phyloP scores from a whole-genome alignment of 2,797 vertebrate species.

The Schizopygopsis pylzovi region DNA sequence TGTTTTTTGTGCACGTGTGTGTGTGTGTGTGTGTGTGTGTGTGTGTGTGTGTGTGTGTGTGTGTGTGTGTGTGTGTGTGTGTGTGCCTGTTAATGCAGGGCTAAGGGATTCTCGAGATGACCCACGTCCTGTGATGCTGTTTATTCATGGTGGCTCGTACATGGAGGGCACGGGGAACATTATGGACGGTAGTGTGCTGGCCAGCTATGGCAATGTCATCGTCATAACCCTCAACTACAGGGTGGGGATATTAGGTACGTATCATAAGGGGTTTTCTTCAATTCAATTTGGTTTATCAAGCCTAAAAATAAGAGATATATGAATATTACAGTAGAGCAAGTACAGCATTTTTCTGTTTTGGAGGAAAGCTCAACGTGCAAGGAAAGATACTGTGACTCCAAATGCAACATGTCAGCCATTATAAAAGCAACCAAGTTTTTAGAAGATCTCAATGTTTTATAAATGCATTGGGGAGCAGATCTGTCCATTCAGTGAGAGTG shows the following conservation, averaged over 20 bases:
- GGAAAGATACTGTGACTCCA: not conserved
- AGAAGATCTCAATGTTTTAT: constrained; percentile 28
- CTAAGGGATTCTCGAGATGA: constrained; percentile 78
- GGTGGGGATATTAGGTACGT: constrained; percentile 95
- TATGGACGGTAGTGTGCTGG: constrained; percentile 97
- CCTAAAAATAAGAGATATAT: not conserved
- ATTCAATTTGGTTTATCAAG: not conserved
- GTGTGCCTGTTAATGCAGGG: constrained; percentile 68
- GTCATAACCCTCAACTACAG: constrained; percentile 99
- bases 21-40: constrained; percentile 42
- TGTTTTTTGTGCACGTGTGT: not conserved
- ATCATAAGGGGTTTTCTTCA: not conserved
- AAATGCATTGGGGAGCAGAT: constrained; percentile 28
- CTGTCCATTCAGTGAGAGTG: constrained; percentile 29
- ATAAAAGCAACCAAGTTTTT: constrained; percentile 18
- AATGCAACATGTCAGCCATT: constrained; percentile 11
- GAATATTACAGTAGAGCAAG: not conserved
- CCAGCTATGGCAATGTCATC: constrained; percentile 97
- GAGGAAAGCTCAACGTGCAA: not conserved
- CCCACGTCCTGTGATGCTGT: constrained; percentile 98
- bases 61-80: constrained; percentile 10
- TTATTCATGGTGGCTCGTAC: constrained; percentile 98
- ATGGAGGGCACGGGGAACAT: constrained; percentile 99
- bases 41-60: constrained; percentile 15
- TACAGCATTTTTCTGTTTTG: not conserved